These are phyloP conservation scores for Tridacna crocea DNA, from an alignment of 2,888 invertebrate species.

Conservation along the genomic window DNA sequence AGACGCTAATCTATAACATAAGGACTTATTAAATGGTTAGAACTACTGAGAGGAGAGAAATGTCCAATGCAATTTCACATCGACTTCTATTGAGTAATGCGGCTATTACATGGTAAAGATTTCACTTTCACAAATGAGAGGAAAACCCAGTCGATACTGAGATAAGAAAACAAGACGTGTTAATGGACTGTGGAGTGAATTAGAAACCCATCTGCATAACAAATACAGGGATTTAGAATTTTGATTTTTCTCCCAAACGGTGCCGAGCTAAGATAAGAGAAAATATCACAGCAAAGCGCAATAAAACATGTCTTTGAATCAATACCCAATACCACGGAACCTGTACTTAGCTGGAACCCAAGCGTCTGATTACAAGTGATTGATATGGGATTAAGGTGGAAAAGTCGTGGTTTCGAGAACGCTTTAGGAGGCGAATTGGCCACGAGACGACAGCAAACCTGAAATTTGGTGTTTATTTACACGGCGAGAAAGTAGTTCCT, in stretches of 20 bases:
- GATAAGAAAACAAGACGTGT: constrained; percentile 23
- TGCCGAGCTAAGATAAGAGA: constrained; percentile 44
- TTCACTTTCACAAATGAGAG: neutral
- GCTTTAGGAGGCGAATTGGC: constrained; percentile 17
- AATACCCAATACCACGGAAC: constrained; percentile 27
- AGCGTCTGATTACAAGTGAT: constrained; percentile 31
- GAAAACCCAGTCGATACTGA: neutral
- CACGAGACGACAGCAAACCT: constrained; percentile 22
- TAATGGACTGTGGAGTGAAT: constrained; percentile 32
- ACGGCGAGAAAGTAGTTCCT: too few relatives aligned
- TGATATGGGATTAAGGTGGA: constrained; percentile 25
- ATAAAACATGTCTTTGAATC: constrained; percentile 32
- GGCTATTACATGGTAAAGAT: too few relatives aligned
- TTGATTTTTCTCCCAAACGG: constrained; percentile 24
- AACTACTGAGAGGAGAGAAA: too few relatives aligned
- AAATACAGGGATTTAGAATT: constrained; percentile 41
- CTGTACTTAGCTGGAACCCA: constrained; percentile 16
- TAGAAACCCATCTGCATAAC: constrained; percentile 52
- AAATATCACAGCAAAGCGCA: constrained; percentile 40
- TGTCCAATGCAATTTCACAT: too few relatives aligned
- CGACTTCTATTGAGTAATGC: too few relatives aligned
- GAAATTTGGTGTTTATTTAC: constrained; percentile 41
- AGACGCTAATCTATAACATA: too few relatives aligned
- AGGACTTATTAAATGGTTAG: too few relatives aligned
- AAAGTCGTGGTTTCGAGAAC: constrained; percentile 18